A percentile compares a stretch with the other conserved stretches of the same genome.
Evolutionary conservation across 2,113 vertebrate species (phyloP).

Genomic region (Dipodomys merriami): DNA sequence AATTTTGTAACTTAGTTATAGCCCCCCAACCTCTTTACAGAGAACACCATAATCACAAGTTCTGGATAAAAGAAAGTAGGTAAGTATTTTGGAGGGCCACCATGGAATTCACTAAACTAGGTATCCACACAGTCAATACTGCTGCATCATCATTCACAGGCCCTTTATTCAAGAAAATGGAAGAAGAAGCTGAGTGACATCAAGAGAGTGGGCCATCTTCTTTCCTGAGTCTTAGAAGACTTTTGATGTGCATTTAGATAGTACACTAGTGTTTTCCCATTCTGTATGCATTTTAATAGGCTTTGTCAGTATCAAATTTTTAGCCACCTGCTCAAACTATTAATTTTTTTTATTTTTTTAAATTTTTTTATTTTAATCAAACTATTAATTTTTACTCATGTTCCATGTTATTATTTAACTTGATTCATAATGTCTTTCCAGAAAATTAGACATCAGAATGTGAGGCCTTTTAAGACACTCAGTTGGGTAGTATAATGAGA

Average conservation of each 20-base stretch:
- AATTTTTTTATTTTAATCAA: background rate
- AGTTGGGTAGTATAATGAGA: background rate
- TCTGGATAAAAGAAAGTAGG: background rate
- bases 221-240: background rate
- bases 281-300: background rate
- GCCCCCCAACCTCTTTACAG: background rate
- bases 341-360: conserved; percentile 15
- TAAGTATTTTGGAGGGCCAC: background rate
- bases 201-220: background rate
- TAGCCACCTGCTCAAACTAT: background rate
- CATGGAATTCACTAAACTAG: background rate
- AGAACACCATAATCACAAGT: background rate
- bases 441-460: background rate
- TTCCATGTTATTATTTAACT: background rate
- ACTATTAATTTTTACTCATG: background rate
- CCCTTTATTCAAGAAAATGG: background rate
- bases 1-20: background rate
- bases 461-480: background rate
- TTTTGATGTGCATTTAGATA: background rate
- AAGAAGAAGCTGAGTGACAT: background rate
- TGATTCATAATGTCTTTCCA: background rate
- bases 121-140: background rate
- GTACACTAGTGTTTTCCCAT: background rate
- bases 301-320: background rate
- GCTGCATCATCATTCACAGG: background rate